Conservation (phyloP, 1,140 invertebrate species). For the Metaphire vulgaris region DNA sequence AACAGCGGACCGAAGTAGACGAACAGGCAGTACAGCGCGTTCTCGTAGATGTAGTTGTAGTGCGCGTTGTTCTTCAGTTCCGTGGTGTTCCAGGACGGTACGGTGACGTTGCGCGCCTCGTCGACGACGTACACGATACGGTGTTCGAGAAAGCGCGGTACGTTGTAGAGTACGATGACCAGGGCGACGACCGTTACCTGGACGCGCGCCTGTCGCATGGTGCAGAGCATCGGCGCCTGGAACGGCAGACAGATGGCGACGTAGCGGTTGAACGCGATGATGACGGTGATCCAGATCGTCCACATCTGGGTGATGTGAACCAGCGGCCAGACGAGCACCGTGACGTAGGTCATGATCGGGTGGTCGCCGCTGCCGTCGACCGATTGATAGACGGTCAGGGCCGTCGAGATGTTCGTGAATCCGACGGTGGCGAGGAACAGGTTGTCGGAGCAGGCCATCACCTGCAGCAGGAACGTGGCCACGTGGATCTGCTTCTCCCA, state of each 20-base stretch:
- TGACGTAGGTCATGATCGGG: conserved; percentile 20
- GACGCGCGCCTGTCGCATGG: conserved; percentile 20
- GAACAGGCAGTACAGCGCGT: conserved; percentile 23
- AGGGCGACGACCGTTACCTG: conserved; percentile 23
- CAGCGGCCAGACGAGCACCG: conserved; percentile 17
- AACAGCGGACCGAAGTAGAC: conserved; percentile 22
- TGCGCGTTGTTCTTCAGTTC: not conserved
- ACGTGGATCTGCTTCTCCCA: conserved; percentile 24
- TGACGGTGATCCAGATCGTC: conserved; percentile 28
- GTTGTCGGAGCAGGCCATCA: conserved; percentile 13
- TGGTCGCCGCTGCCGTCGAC: not conserved
- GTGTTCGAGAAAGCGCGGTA: conserved; percentile 26
- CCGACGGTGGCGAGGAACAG: conserved; percentile 13
- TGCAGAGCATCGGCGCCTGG: conserved; percentile 11
- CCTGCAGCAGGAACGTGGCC: conserved; percentile 26
- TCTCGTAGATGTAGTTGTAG: conserved; percentile 20
- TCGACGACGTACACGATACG: not conserved
- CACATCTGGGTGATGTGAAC: conserved; percentile 20
- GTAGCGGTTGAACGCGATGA: conserved; percentile 27
- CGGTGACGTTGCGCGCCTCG: not conserved
- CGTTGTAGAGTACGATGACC: conserved; percentile 20
- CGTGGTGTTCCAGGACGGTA: not conserved
- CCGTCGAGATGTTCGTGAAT: conserved; percentile 9
- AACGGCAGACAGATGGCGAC: conserved; percentile 27
- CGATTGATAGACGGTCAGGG: conserved; percentile 10